phyloP scores from a whole-genome alignment of 1,140 invertebrate species.

The Venustaconcha ellipsiformis region DNA sequence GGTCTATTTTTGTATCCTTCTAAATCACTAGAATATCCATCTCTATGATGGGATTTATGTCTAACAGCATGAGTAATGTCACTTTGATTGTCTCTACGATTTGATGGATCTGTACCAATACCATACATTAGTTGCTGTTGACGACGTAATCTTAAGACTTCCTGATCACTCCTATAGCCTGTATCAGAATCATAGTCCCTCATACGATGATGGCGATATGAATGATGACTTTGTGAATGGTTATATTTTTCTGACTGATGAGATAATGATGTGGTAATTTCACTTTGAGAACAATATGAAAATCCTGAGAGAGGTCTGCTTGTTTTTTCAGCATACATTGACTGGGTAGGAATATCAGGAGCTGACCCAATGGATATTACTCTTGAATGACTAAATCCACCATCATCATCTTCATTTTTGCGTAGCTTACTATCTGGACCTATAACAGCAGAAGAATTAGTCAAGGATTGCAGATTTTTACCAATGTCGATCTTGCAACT shows the following conservation, averaged over 20 bases:
- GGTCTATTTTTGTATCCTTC: slow-evolving; percentile 49
- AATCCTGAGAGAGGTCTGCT: slow-evolving; percentile 7
- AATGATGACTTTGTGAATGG: slow-evolving; percentile 36
- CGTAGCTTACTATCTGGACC: slow-evolving; percentile 37
- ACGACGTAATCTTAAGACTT: slow-evolving; percentile 37
- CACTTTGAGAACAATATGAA: background rate
- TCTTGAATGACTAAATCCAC: slow-evolving; percentile 35
- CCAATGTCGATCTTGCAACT: no score
- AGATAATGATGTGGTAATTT: background rate
- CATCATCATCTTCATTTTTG: slow-evolving; percentile 40
- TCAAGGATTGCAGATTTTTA: no score
- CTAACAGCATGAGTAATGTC: slow-evolving; percentile 30
- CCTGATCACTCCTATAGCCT: slow-evolving; percentile 63
- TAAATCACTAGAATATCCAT: slow-evolving; percentile 61
- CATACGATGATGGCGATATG: slow-evolving; percentile 34
- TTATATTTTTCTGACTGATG: slow-evolving; percentile 1
- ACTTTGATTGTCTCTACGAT: slow-evolving; percentile 33
- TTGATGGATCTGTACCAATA: background rate
- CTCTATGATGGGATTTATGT: slow-evolving; percentile 31
- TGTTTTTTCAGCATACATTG: background rate
- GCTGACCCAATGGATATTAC: slow-evolving; percentile 30
- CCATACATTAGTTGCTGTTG: slow-evolving; percentile 36
- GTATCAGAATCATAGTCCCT: slow-evolving; percentile 66
- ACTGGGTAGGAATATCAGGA: slow-evolving; percentile 21
- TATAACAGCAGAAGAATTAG: background rate